Percentiles rank a stretch among this genome's conserved stretches.
Conservation (phyloP, 2,113 vertebrate genomes). For the Mirza zaza region DNA sequence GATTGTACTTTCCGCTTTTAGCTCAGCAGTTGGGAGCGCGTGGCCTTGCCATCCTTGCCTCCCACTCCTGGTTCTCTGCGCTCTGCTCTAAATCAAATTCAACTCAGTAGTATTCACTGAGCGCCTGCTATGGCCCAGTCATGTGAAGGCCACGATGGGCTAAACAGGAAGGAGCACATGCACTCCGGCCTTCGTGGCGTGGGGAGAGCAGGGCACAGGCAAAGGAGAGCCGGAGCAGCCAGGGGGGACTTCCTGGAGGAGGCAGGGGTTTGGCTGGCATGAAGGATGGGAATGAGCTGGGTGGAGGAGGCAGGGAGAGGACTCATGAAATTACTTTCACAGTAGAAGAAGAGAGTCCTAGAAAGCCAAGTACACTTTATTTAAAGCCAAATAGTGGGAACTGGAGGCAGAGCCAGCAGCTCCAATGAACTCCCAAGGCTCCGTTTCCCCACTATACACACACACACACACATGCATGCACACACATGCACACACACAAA, state of each 20-base stretch:
- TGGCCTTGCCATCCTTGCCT: slow-evolving; percentile 53
- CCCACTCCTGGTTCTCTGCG: slow-evolving; percentile 53
- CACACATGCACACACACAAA: background rate
- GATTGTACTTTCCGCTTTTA: slow-evolving; percentile 67
- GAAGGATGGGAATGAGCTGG: background rate
- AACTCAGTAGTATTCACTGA: background rate
- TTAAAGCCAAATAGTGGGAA: background rate
- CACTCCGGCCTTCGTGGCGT: background rate
- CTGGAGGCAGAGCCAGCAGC: background rate
- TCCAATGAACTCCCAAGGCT: background rate
- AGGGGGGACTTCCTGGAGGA: background rate
- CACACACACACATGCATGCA: background rate
- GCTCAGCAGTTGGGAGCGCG: slow-evolving; percentile 55
- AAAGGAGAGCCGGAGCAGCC: background rate
- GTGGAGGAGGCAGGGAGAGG: background rate
- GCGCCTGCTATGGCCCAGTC: background rate
- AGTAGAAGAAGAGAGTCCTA: background rate
- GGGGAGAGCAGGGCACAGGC: background rate
- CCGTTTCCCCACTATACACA: no score
- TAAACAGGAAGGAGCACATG: background rate
- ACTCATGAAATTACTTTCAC: background rate
- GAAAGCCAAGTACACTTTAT: slow-evolving; percentile 13
- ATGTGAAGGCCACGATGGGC: background rate
- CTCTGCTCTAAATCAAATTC: slow-evolving; percentile 41
- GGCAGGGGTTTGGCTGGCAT: background rate